These are phyloP conservation scores for Ferrisia virgata DNA, from an alignment of 2,888 invertebrate genomes.

Conservation along the genomic window DNA sequence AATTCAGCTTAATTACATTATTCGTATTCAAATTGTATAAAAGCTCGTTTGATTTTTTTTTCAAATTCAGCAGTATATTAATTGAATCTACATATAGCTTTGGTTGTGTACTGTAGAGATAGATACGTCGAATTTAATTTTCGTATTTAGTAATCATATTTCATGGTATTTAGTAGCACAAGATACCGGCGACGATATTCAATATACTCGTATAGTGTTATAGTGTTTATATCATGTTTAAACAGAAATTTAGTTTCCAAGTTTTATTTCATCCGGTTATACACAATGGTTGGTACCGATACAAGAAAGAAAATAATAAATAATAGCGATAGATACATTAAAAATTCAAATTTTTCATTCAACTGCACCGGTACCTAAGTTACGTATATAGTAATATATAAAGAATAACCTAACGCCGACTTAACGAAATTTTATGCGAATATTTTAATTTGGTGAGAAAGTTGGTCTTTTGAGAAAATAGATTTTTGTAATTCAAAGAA, in stretches of 20 bases:
- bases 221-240: no score
- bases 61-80: no score
- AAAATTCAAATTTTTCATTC: conserved; percentile 27
- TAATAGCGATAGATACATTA: not conserved
- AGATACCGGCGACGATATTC: no score
- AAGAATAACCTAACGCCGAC: not conserved
- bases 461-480: conserved; percentile 11
- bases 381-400: no score
- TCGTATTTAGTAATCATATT: no score
- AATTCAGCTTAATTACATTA: not conserved
- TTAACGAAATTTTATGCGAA: conserved; percentile 28
- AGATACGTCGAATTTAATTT: no score
- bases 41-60: no score
- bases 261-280: not conserved
- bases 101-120: no score
- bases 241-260: not conserved
- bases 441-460: conserved; percentile 25
- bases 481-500: conserved; percentile 28
- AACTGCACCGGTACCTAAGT: not conserved
- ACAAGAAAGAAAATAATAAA: not conserved
- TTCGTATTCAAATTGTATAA: not conserved
- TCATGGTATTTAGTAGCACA: no score
- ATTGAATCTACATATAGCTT: no score
- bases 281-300: not conserved
- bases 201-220: no score